Conservation (phyloP, 1,140 invertebrate species). For the Drosophila ercepeae region DNA sequence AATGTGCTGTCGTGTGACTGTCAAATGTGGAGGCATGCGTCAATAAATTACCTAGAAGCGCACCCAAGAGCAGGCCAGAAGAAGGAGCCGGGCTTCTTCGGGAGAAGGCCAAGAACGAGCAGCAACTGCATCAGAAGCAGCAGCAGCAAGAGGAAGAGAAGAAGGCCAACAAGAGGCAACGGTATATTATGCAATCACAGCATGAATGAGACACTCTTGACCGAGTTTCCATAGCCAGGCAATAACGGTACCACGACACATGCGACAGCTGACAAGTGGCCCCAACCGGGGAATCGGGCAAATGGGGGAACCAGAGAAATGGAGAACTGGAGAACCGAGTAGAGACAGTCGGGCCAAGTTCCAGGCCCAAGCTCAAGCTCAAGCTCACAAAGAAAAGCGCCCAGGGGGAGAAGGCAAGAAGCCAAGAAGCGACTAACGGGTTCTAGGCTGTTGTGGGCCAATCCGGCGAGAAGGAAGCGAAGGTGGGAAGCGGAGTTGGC, state of each 20-base stretch:
- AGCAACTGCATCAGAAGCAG: conserved; percentile 12
- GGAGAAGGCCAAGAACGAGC: conserved; percentile 45
- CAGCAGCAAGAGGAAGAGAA: conserved; percentile 19
- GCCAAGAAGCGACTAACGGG: conserved; percentile 66
- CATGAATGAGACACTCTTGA: conserved; percentile 83
- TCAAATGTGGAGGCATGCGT: conserved; percentile 70
- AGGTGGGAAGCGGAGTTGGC: background rate
- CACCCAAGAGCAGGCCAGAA: conserved; percentile 51
- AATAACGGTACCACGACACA: conserved; percentile 75
- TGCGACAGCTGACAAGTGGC: conserved; percentile 75
- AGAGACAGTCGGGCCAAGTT: conserved; percentile 17
- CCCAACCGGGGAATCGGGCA: conserved; percentile 16
- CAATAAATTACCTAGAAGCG: conserved; percentile 77
- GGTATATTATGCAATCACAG: conserved; percentile 83
- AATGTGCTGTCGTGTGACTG: conserved; percentile 67
- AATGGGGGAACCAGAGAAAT: conserved; percentile 6
- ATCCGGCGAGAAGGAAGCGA: conserved; percentile 16
- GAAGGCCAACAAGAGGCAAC: conserved; percentile 59
- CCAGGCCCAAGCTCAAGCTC: conserved; percentile 28
- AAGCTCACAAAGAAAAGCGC: conserved; percentile 21
- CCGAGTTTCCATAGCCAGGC: conserved; percentile 81
- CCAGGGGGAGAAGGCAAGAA: conserved; percentile 18
- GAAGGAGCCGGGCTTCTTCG: conserved; percentile 15
- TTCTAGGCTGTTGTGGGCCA: conserved; percentile 57
- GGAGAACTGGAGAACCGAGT: conserved; percentile 2